Evolutionary conservation across 1,140 invertebrate genomes (phyloP).

Genomic region (Hydropsyche tenuis): DNA sequence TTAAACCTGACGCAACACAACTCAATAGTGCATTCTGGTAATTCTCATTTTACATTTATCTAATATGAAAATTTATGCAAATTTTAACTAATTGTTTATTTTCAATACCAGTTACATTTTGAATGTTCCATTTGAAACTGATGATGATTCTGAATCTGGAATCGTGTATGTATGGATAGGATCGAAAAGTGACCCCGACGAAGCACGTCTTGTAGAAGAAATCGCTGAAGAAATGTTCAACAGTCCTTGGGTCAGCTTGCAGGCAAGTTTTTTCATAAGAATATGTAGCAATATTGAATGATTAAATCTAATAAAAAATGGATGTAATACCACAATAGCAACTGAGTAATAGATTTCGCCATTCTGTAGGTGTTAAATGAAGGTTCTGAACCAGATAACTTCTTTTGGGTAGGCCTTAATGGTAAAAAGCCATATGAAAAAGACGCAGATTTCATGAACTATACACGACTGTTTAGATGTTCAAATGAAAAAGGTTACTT

Average conservation of each 20-base stretch:
- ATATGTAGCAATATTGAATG: not conserved
- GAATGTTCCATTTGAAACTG: constrained; percentile 93
- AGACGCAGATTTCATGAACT: constrained; percentile 92
- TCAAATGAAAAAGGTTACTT: constrained; percentile 99
- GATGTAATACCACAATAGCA: too few relatives aligned
- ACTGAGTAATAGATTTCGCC: not conserved
- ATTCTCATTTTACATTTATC: constrained; percentile 32
- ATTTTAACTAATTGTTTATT: not conserved
- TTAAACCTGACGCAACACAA: constrained; percentile 77
- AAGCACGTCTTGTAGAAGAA: constrained; percentile 87
- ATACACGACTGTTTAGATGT: constrained; percentile 94
- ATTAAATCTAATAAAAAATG: too few relatives aligned
- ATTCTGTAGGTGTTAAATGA: constrained; percentile 84
- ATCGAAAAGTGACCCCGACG: constrained; percentile 85
- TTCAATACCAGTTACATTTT: constrained; percentile 83
- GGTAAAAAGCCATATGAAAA: constrained; percentile 92
- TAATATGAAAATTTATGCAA: constrained; percentile 16
- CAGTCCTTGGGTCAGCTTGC: constrained; percentile 84
- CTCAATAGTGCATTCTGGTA: constrained; percentile 88
- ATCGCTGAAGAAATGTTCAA: constrained; percentile 95
- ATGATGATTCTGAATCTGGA: constrained; percentile 85
- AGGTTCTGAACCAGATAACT: constrained; percentile 98
- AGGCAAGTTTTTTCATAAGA: constrained; percentile 57
- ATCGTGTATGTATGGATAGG: constrained; percentile 99
- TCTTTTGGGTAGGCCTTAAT: constrained; percentile 97